These are phyloP conservation scores for Pampus argenteus DNA, from an alignment of 2,797 vertebrate species.

Conservation along the genomic window DNA sequence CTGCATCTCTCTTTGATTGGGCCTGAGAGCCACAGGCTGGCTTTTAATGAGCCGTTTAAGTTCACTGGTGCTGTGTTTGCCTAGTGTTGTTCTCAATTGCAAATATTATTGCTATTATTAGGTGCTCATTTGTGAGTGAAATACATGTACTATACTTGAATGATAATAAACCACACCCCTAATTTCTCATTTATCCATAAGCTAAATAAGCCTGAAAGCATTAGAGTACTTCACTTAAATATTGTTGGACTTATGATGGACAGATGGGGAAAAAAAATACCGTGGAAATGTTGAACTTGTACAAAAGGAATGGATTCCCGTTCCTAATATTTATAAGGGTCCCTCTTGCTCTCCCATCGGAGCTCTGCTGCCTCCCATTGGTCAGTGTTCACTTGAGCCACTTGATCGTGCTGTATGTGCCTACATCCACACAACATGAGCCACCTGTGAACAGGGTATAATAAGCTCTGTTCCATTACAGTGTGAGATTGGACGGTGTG, in stretches of 20 bases:
- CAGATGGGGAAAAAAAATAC: too few relatives aligned
- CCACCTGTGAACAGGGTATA: constrained; percentile 50
- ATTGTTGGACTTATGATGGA: too few relatives aligned
- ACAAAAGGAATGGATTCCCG: neutral
- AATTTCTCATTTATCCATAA: too few relatives aligned
- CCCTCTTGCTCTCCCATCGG: constrained; percentile 12
- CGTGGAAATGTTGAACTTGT: too few relatives aligned
- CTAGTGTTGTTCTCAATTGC: neutral
- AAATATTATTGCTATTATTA: neutral
- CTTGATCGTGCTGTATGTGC: constrained; percentile 15
- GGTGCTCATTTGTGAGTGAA: too few relatives aligned
- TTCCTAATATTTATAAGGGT: neutral
- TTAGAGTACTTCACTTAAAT: too few relatives aligned
- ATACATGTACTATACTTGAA: too few relatives aligned
- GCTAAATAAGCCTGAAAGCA: too few relatives aligned
- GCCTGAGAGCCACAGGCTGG: neutral
- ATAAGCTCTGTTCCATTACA: constrained; percentile 58
- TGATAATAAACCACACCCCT: too few relatives aligned
- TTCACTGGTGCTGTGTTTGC: constrained; percentile 27
- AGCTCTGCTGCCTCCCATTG: constrained; percentile 7
- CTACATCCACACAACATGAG: constrained; percentile 1
- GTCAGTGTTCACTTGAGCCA: constrained; percentile 7
- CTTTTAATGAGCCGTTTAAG: constrained; percentile 24
- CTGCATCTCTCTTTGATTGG: constrained; percentile 14
- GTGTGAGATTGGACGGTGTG: neutral